Evolutionary conservation across 2,888 invertebrate genomes (phyloP), one percentile per base, ranked within the genome.

Genomic region (Agrochola lota): DNA sequence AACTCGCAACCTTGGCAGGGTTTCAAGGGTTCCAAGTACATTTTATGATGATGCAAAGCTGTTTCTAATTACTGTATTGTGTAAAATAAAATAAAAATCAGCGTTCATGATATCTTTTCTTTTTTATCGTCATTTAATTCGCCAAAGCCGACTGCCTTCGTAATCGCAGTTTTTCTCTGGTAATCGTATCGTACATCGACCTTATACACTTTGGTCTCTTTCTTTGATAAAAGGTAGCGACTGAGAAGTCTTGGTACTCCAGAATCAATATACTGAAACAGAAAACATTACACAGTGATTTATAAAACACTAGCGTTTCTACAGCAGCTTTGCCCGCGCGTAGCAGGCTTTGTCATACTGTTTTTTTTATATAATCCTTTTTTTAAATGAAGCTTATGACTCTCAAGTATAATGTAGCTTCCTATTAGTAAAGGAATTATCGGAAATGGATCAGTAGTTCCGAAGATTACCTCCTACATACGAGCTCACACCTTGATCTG

Each of bases 181-280:
- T 77, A 52, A 9, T 91, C 90, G 59, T 92, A 92, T 1, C 84
- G 82, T 7, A 92, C 85, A 66, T 93, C 91, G 2, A 94, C 75
- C 8, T 89, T 89, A 67, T 92, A 93, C 0, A 90, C 88, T 35
- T 91, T 91, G 0, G 91, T 84, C 26, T 92, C 91, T 0, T 89
- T 87, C 69, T 91, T 92, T 0, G 83, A 80, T 1, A 92, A 88
- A 55, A 94, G 83, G 57, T 93, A 88, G 0, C 93, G 90, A 55
- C 92, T 92, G 0, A 94, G 86, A 8, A 84, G 79, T 55, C 91
- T 88, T 0, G 91, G 85, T 4, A 91, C 92, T 88, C 91, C 91
- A 4, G 93, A 93, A 43, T 84, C 88, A 23, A 93, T 89, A 77
- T 90, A 93, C 94, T 94, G 88, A 6, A 90, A 90, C 6, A 74